Evolutionary conservation across 53 echinoderm and acorn worm species (phyloP).

Genomic region (Holothuria scabra): DNA sequence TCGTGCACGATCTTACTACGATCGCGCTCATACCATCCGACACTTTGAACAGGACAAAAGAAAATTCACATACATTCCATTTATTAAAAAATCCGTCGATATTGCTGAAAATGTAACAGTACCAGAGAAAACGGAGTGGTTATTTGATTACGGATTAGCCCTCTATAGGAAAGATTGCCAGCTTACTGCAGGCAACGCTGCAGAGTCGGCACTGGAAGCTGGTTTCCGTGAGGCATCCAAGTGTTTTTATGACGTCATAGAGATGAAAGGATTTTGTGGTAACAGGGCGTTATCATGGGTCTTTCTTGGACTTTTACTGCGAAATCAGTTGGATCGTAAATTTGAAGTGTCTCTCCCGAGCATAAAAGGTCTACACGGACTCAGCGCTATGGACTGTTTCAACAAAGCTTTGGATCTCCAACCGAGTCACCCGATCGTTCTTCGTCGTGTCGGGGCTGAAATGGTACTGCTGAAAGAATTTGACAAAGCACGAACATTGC

Average conservation of each 20-base stretch:
- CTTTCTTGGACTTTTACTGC: slow-evolving; percentile 76
- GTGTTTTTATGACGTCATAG: slow-evolving; percentile 70
- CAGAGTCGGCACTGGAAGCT: slow-evolving; percentile 11
- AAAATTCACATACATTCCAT: slow-evolving; percentile 78
- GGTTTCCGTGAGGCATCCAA: slow-evolving; percentile 71
- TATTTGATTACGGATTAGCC: slow-evolving; percentile 81
- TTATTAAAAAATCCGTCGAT: slow-evolving; percentile 71
- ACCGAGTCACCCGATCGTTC: slow-evolving; percentile 64
- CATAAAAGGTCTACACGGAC: slow-evolving; percentile 35
- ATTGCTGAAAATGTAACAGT: slow-evolving; percentile 50
- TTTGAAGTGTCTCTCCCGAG: slow-evolving; percentile 59
- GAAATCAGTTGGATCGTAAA: slow-evolving; percentile 45
- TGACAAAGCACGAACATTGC: slow-evolving; percentile 64
- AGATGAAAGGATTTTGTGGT: slow-evolving; percentile 26
- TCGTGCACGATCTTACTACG: slow-evolving; percentile 77
- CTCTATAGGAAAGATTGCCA: slow-evolving; percentile 75
- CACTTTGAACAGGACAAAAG: slow-evolving; percentile 81
- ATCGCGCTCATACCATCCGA: slow-evolving; percentile 82
- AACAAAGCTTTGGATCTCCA: slow-evolving; percentile 66
- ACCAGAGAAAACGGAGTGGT: slow-evolving; percentile 89
- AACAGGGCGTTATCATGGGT: slow-evolving; percentile 80
- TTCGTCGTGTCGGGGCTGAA: slow-evolving; percentile 70
- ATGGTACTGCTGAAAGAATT: slow-evolving; percentile 59
- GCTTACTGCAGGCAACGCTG: slow-evolving; percentile 52
- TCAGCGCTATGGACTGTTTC: slow-evolving; percentile 72